phyloP scores from a whole-genome alignment of 2,888 invertebrate genomes.

The Nesidiocoris tenuis region DNA sequence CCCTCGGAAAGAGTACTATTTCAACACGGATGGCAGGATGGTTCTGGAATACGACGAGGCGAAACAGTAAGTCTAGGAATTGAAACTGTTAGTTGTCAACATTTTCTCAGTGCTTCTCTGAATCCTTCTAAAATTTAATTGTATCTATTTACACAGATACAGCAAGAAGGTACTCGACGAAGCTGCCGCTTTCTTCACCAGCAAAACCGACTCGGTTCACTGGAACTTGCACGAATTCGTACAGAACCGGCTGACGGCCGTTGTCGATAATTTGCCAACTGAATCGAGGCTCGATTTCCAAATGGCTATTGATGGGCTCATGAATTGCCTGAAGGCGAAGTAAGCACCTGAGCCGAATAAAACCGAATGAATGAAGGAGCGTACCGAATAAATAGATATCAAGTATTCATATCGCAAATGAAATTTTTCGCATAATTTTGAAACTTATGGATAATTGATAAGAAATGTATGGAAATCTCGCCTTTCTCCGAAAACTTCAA shows the following conservation, averaged over 20 bases:
- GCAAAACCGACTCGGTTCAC: background rate
- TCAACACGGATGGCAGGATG: conserved; percentile 32
- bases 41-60: conserved; percentile 11
- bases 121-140: no score
- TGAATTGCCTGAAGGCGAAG: conserved; percentile 37
- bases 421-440: no score
- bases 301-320: conserved; percentile 23
- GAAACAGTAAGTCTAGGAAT: conserved; percentile 6
- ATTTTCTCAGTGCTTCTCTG: no score
- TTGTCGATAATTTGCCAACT: conserved; percentile 7
- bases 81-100: no score
- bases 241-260: conserved; percentile 2
- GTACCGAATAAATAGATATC: no score
- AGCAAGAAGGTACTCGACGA: background rate
- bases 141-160: no score
- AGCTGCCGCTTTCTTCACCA: conserved; percentile 32
- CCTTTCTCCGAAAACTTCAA: no score
- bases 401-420: no score
- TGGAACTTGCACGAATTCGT: conserved; percentile 28
- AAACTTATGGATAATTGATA: no score
- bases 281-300: conserved; percentile 20
- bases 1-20: conserved; percentile 12
- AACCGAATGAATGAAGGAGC: no score
- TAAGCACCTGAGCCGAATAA: no score
- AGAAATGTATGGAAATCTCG: no score